Evolutionary conservation across 1,140 invertebrate genomes (phyloP).

Genomic region (Halyomorpha halys): DNA sequence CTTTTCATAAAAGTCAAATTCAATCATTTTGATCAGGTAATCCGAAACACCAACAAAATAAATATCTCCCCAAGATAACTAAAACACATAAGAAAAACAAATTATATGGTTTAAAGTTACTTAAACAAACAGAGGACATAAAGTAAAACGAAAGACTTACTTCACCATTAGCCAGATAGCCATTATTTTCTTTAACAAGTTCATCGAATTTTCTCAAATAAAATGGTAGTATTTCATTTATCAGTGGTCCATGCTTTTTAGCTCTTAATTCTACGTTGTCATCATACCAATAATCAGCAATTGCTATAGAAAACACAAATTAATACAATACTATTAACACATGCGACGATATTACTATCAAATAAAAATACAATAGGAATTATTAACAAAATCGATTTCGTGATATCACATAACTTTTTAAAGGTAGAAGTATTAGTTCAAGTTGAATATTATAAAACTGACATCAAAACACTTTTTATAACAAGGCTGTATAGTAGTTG

Average conservation of each 20-base stretch:
- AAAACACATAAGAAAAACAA: slow-evolving; percentile 6
- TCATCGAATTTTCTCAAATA: slow-evolving; percentile 45
- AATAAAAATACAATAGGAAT: too few species aligned
- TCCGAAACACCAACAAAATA: slow-evolving; percentile 48
- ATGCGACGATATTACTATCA: too few species aligned
- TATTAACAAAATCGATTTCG: too few species aligned
- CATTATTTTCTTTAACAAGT: slow-evolving; percentile 37
- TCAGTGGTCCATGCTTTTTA: slow-evolving; percentile 30
- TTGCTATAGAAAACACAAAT: slow-evolving; percentile 21
- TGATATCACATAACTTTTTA: too few species aligned
- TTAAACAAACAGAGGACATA: slow-evolving; percentile 33
- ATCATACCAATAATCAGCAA: slow-evolving; percentile 31
- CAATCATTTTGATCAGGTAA: slow-evolving; percentile 46
- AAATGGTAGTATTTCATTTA: slow-evolving; percentile 35
- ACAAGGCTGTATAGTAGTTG: too few species aligned
- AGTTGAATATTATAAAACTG: too few species aligned
- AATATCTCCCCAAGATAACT: slow-evolving; percentile 39
- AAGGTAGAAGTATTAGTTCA: too few species aligned
- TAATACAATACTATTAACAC: too few species aligned
- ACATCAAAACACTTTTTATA: too few species aligned
- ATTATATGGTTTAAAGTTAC: too few species aligned
- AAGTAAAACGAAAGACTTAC: slow-evolving; percentile 28
- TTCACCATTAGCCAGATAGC: slow-evolving; percentile 39
- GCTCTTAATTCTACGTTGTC: slow-evolving; percentile 33
- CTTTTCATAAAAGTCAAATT: slow-evolving; percentile 44